Conservation (phyloP, 2,113 vertebrate genomes). For the Suricata suricatta region DNA sequence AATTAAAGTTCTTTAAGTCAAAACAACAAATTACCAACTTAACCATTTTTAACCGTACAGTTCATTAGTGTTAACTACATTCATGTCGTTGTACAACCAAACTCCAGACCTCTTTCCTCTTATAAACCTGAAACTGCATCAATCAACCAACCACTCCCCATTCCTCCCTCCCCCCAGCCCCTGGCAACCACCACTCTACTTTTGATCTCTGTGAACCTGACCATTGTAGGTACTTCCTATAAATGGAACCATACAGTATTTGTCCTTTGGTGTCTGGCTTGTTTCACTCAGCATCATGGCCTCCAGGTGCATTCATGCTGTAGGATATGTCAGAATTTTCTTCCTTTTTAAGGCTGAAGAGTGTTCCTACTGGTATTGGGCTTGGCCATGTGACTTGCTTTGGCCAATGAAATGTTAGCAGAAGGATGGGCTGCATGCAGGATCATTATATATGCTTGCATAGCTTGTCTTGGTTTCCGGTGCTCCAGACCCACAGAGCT, state of each 20-base stretch:
- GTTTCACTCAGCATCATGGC: background rate
- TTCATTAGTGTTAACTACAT: background rate
- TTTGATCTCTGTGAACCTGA: background rate
- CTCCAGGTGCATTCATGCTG: background rate
- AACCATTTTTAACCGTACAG: background rate
- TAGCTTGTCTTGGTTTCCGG: background rate
- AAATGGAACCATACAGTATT: background rate
- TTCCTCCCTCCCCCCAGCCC: background rate
- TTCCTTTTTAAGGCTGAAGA: background rate
- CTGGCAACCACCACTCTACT: background rate
- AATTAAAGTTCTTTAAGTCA: background rate
- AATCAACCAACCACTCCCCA: background rate
- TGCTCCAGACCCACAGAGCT: background rate
- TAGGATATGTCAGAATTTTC: background rate
- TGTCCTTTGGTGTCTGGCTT: background rate
- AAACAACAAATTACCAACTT: background rate
- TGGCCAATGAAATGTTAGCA: background rate
- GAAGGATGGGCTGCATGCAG: background rate
- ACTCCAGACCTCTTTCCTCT: background rate
- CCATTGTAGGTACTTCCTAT: background rate
- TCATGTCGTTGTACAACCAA: background rate
- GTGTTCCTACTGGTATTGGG: background rate
- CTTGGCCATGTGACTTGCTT: background rate
- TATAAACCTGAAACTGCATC: background rate
- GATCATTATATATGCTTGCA: background rate